Base-by-base conservation (phyloP, 2,888 invertebrate species). In the Zeuzera pyrina region DNA sequence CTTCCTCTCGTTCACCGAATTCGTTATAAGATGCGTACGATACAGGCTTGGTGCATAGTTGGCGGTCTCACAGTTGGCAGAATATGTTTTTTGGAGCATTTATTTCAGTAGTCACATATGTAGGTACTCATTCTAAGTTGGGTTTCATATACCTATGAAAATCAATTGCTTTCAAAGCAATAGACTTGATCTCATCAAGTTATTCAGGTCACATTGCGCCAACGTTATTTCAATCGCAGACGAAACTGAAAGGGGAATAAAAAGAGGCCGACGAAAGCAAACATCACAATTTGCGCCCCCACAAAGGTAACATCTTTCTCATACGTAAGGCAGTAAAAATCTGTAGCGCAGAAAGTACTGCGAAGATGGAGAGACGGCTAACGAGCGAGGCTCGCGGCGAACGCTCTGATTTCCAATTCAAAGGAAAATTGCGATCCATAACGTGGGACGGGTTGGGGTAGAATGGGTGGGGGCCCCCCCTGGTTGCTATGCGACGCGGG, bases 401-500 rank as follows among this genome's bases (percentile, higher is more conserved):
- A 54, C 66, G 76, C 81, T 83, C 83, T 84, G 84, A 84, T 84
- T 84, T 84, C 81, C 84, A 81, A 84, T 84, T 84, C 84, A 83
- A 81, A 83, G 83, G 83, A 81, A 84, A 84, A 84, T 84, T 84
- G 84, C 84, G 79, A 83, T 84, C 79, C 74, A 77, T 77, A 77
- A 76, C 72, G 68, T 63, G 69, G 43, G 67, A 52, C 43, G 61
- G 60, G 64, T 49, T 45, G 57, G 46, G 49, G 45, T 43, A 32
- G 38, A 45, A 47, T 55, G 57, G 53, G 63, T 65, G 57, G 41
- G 46, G 42, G 39, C 61, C 66, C 71, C 83, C 76, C 71, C 64
- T 70, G 81, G 87, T 87, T 79, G 85, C 85, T 81, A 86, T 73
- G 86, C 74, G 83, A 87, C 87, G 87, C 84, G 83, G 87, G 87